These are phyloP conservation scores for Leucophenga maculata DNA, from an alignment of 2,888 invertebrate species.

Conservation along the genomic window DNA sequence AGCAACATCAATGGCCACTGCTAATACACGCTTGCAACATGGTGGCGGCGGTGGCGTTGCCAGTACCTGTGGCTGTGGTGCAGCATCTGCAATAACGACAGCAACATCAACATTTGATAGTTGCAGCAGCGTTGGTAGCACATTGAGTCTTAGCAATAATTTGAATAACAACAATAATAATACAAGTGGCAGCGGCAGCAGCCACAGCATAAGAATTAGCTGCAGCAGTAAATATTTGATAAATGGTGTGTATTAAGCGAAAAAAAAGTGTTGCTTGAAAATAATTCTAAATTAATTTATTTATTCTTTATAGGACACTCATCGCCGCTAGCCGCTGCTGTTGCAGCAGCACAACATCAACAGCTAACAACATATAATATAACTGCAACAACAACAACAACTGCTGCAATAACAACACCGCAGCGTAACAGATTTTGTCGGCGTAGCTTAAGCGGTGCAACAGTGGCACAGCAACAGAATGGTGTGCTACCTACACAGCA, in stretches of 20 bases:
- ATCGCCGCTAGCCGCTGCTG: conserved; percentile 65
- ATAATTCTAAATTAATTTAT: too few species aligned
- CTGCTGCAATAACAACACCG: conserved; percentile 47
- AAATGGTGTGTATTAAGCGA: conserved; percentile 53
- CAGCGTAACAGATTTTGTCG: conserved; percentile 52
- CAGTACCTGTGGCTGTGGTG: conserved; percentile 57
- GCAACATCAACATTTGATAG: conserved; percentile 38
- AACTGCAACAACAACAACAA: conserved; percentile 25
- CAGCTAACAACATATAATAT: conserved; percentile 39
- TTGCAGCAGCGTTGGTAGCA: conserved; percentile 40
- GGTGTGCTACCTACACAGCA: conserved; percentile 41
- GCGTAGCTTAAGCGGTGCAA: conserved; percentile 27
- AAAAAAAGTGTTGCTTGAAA: neutral
- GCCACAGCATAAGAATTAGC: conserved; percentile 16
- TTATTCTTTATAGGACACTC: conserved; percentile 56
- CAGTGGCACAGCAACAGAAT: conserved; percentile 36
- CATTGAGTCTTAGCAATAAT: conserved; percentile 17
- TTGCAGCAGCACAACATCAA: conserved; percentile 44
- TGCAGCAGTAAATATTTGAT: conserved; percentile 56
- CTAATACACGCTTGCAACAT: conserved; percentile 46
- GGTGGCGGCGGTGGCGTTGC: conserved; percentile 46
- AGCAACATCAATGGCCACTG: conserved; percentile 40
- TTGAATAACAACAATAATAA: conserved; percentile 26
- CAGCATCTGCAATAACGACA: conserved; percentile 32
- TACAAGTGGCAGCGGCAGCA: conserved; percentile 50